Percentiles rank a stretch among this genome's conserved stretches.
phyloP scores from a whole-genome alignment of 2,113 vertebrate genomes.

The Cariama cristata region DNA sequence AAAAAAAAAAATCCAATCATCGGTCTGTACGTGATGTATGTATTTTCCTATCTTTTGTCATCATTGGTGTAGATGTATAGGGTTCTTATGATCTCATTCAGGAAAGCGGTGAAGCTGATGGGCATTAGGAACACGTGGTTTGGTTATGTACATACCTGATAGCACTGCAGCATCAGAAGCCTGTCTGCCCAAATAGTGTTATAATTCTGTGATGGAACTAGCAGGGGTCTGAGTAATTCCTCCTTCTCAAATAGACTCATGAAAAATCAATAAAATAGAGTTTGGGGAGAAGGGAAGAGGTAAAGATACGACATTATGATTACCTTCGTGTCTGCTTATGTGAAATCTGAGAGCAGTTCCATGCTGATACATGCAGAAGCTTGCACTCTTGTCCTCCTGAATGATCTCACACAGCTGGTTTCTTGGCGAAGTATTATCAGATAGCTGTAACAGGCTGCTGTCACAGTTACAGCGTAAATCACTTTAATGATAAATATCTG shows the following conservation, averaged over 20 bases:
- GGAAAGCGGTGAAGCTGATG: background rate
- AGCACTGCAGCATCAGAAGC: background rate
- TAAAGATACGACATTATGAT: background rate
- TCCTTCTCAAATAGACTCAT: background rate
- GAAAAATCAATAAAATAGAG: background rate
- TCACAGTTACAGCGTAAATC: background rate
- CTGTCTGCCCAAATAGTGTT: background rate
- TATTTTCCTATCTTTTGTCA: background rate
- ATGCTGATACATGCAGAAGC: background rate
- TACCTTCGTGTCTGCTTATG: background rate
- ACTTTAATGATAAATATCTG: background rate
- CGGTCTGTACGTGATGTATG: background rate
- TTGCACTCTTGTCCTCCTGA: background rate
- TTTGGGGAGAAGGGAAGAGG: background rate
- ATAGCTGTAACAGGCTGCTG: background rate
- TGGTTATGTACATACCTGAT: background rate
- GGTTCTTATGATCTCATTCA: background rate
- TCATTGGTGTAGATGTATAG: background rate
- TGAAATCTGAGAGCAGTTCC: background rate
- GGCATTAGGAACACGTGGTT: accelerated
- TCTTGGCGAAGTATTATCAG: accelerated
- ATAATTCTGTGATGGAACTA: accelerated
- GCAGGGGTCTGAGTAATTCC: background rate
- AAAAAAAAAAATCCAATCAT: no score
- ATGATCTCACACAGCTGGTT: background rate